Evolutionary conservation across 2,888 invertebrate species (phyloP).

Genomic region (Microctonus brassicae): DNA sequence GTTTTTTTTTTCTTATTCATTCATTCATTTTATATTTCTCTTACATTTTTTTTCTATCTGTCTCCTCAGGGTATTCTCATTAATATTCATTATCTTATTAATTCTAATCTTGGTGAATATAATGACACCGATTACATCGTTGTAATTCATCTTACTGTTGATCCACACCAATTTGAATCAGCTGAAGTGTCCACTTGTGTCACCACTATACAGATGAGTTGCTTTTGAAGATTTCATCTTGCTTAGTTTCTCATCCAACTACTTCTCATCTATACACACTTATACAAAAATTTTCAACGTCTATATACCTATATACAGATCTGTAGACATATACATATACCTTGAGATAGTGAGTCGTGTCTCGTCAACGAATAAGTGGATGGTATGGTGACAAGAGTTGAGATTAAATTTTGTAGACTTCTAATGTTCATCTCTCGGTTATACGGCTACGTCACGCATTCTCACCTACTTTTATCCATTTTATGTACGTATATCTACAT

Average conservation of each 20-base stretch:
- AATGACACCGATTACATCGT: conserved; percentile 10
- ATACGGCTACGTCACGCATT: not conserved
- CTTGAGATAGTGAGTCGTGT: conserved; percentile 8
- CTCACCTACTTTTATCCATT: conserved; percentile 30
- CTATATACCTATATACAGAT: conserved; percentile 1
- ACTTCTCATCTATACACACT: not conserved
- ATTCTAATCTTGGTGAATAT: conserved; percentile 17
- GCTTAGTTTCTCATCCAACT: conserved; percentile 16
- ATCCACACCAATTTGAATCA: conserved; percentile 24
- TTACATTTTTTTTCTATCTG: conserved; percentile 1
- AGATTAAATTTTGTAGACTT: conserved; percentile 47
- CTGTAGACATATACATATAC: not conserved
- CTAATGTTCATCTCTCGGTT: conserved; percentile 38
- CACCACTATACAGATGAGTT: conserved; percentile 15
- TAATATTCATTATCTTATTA: conserved; percentile 27
- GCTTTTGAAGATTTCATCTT: conserved; percentile 30
- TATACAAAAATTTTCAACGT: not conserved
- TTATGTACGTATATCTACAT: not conserved
- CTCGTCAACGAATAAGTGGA: conserved; percentile 40
- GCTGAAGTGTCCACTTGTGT: conserved; percentile 33
- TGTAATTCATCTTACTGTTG: conserved; percentile 30
- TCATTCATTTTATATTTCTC: not conserved
- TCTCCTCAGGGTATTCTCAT: not conserved
- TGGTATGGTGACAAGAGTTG: conserved; percentile 45
- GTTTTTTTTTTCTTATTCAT: too few species aligned